phyloP scores from a whole-genome alignment of 1,140 invertebrate genomes.

The Mamestra configurata region DNA sequence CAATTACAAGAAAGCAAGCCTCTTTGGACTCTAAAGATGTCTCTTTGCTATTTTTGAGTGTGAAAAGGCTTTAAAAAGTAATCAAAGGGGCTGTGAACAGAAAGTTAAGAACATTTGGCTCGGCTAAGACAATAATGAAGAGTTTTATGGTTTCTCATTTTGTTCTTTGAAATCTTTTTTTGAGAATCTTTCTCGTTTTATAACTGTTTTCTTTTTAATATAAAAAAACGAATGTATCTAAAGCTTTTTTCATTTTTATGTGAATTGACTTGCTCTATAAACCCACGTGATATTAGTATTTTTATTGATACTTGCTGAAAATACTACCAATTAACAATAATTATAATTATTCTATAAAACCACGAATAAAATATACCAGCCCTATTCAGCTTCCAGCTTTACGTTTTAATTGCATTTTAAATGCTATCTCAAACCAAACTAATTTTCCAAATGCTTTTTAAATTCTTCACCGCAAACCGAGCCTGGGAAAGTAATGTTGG shows the following conservation, averaged over 20 bases:
- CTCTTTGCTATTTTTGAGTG: slow-evolving; percentile 73
- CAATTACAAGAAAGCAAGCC: slow-evolving; percentile 75
- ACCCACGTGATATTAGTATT: too few relatives aligned
- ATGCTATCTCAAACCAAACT: slow-evolving; percentile 66
- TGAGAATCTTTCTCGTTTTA: slow-evolving; percentile 53
- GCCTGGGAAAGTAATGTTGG: slow-evolving; percentile 67
- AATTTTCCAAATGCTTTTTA: slow-evolving; percentile 83
- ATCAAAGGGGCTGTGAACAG: slow-evolving; percentile 74
- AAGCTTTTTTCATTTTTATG: slow-evolving; percentile 21
- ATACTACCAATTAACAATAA: too few relatives aligned
- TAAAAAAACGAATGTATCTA: background rate
- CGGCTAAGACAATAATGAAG: slow-evolving; percentile 72
- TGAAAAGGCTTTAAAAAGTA: slow-evolving; percentile 79
- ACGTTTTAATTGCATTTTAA: slow-evolving; percentile 57
- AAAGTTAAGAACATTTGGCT: slow-evolving; percentile 75
- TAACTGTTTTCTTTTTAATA: slow-evolving; percentile 33
- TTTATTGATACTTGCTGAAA: too few relatives aligned
- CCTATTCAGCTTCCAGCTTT: background rate
- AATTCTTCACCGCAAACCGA: slow-evolving; percentile 80
- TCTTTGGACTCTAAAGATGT: slow-evolving; percentile 68
- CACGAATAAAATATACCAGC: background rate
- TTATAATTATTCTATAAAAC: background rate
- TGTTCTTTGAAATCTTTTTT: slow-evolving; percentile 66
- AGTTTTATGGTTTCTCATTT: slow-evolving; percentile 80
- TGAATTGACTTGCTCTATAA: background rate